Percentiles rank a stretch among this genome's conserved stretches.
Conservation (phyloP, 2,797 vertebrate genomes). For the Okamejei kenojei region DNA sequence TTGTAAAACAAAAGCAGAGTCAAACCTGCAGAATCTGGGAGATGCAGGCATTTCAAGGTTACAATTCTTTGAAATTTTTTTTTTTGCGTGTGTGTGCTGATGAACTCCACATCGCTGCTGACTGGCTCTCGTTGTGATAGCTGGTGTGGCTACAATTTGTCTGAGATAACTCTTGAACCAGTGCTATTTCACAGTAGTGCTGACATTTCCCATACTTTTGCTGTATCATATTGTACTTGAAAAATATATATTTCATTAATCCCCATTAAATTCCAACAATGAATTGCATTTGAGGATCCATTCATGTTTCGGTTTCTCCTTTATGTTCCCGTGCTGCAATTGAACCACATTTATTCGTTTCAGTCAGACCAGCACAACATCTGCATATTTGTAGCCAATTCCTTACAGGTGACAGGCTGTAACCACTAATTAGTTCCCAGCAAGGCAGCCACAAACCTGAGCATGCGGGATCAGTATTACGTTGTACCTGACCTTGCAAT, state of each 20-base stretch:
- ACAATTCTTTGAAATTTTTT: neutral
- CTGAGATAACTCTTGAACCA: neutral
- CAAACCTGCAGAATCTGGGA: neutral
- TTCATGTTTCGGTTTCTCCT: neutral
- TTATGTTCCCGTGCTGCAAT: neutral
- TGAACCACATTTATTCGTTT: neutral
- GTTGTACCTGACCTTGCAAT: neutral
- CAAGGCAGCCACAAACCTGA: neutral
- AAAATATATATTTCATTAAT: too few relatives aligned
- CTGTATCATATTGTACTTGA: too few relatives aligned
- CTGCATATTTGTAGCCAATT: neutral
- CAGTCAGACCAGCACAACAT: neutral
- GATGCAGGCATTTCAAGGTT: neutral
- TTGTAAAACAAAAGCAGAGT: neutral
- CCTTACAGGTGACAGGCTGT: neutral
- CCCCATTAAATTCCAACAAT: neutral
- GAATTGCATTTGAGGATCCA: neutral
- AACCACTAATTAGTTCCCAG: neutral
- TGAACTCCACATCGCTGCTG: neutral
- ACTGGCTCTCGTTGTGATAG: neutral
- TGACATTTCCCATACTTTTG: too few relatives aligned
- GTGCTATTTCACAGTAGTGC: too few relatives aligned
- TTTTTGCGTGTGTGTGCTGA: neutral
- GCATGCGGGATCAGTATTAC: neutral
- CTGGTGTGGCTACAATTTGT: neutral